These are phyloP conservation scores for Catharus minimus DNA, from an alignment of 2,113 vertebrate genomes.

Conservation along the genomic window DNA sequence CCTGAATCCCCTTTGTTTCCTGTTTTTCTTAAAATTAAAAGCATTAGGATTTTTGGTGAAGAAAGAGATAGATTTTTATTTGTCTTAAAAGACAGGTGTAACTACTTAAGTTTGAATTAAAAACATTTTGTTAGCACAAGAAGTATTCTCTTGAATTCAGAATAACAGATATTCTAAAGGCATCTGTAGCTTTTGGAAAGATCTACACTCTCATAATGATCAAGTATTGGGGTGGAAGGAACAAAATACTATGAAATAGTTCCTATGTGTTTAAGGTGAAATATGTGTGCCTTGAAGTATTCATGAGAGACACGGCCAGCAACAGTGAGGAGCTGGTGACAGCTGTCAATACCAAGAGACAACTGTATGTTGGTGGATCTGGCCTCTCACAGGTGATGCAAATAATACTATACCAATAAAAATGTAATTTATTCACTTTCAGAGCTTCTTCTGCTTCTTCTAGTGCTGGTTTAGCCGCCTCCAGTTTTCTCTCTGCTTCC, in stretches of 20 bases:
- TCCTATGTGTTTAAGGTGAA: background rate
- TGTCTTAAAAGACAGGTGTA: background rate
- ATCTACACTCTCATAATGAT: background rate
- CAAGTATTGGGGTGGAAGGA: background rate
- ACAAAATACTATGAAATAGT: background rate
- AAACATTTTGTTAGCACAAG: background rate
- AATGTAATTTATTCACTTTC: conserved; percentile 70
- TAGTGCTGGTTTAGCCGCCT: conserved; percentile 82
- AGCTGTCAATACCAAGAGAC: background rate
- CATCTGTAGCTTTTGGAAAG: background rate
- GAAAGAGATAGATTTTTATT: background rate
- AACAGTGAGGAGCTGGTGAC: background rate
- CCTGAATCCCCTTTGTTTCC: background rate
- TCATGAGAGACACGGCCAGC: background rate
- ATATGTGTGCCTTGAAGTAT: background rate
- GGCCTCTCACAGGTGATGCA: background rate
- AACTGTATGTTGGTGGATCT: background rate
- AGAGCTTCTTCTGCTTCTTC: conserved; percentile 82
- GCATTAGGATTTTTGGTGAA: background rate
- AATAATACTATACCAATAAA: background rate
- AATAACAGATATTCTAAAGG: background rate
- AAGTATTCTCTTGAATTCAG: background rate
- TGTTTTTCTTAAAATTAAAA: background rate
- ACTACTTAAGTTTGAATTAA: background rate
- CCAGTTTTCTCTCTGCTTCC: conserved; percentile 79